These are phyloP conservation scores for Sylvilagus bachmani DNA, from an alignment of 2,113 vertebrate species.

Conservation along the genomic window DNA sequence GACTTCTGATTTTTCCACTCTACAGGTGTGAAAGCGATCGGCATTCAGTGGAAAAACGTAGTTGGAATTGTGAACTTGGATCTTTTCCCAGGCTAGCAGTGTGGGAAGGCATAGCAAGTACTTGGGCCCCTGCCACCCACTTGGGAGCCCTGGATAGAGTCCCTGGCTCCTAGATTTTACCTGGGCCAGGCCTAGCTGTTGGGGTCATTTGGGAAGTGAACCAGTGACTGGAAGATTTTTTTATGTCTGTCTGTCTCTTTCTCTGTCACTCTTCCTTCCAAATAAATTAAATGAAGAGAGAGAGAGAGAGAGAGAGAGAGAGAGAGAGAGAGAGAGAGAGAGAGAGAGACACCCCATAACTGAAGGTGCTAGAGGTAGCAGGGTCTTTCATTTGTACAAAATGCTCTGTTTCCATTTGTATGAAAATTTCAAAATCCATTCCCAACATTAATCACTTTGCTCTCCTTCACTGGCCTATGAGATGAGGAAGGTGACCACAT, in stretches of 20 bases:
- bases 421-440: background rate
- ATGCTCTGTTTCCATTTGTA: background rate
- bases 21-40: no score
- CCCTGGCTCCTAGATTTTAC: no score
- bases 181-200: no score
- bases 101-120: no score
- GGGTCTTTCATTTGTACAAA: background rate
- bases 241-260: no score
- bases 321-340: background rate
- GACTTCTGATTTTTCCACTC: background rate
- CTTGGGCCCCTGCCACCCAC: no score
- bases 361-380: background rate
- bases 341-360: fast-evolving
- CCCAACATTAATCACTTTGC: background rate
- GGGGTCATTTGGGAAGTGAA: no score
- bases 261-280: no score
- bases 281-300: no score
- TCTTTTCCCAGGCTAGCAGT: background rate
- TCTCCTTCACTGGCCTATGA: background rate
- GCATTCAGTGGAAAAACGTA: background rate
- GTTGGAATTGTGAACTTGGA: background rate
- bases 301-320: background rate
- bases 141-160: no score
- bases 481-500: background rate
- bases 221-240: no score